Base-by-base conservation (phyloP, 2,113 vertebrate genomes). In the Panthera tigris region DNA sequence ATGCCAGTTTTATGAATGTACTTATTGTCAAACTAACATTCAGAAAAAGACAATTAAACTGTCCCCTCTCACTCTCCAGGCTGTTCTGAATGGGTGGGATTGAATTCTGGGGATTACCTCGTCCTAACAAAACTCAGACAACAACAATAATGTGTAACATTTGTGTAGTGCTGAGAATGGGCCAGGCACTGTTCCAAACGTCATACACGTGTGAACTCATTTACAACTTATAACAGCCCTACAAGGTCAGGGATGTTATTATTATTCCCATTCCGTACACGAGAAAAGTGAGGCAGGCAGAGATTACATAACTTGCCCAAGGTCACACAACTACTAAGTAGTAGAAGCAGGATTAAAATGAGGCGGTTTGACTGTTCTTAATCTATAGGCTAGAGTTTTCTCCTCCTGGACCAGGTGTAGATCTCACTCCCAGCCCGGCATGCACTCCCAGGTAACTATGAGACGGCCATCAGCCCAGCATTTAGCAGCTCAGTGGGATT, bases 21-120 rank as follows among this genome's bases (percentile, higher is more conserved):
- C n/a, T 91, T 82, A 68, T 65, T 89, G n/a, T 94, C 57, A 55
- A 93, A 78, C 13, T 80, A 92, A 85, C 33, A 80, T 69, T 88
- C 55, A 87, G 52, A 93, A 90, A 71, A 41, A 61, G n/a, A 85
- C 5, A 48, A 63, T 63, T 86, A n/a, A n/a, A 92, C 8, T 88
- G 45, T 27, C 73, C 25, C 71, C 16, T 87, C 12, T 80, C 7
- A 39, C 4, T 63, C 8, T 33, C 27, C 52, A 68, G 52, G 71
- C 9, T 68, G 7, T 68, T 74, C 41, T 36, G 25, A 94, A 81
- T 87, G 29, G n/a, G 3, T 19, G 33, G 1, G 50, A 4, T 15
- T 74, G 52, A 25, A 9, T 76, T 45, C 69, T 7, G 4, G 52
- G 3, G 29, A 55, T 69, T 73, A 19, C 4, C 0, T 29, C 48